Base-by-base conservation (phyloP, 1,140 invertebrate genomes). In the Pseudomyrmex concolor region DNA sequence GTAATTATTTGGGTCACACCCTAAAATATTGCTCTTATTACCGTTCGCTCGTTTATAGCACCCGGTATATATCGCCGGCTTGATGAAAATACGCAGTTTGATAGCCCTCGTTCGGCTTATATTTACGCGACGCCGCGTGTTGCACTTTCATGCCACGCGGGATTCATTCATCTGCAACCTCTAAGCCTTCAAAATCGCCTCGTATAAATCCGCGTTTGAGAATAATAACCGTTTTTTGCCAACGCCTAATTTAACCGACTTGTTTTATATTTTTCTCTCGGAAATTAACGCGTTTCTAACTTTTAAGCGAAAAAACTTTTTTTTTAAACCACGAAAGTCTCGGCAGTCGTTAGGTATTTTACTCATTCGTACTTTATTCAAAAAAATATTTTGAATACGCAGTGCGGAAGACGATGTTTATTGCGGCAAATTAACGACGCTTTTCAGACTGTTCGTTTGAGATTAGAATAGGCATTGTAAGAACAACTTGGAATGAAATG, bases 1-100 rank as follows among this genome's bases (percentile, higher is more conserved):
- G 88, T 84, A 89, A 90, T 90, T 88, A 89, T 89, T 89, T 89
- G 55, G 88, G 88, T 90, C 89, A 86, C 86, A 84, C 84, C 70
- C 87, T 88, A 70, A 90, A 89, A 86, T 90, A 88, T 89, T 81
- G 59, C 73, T 83, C 83, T 87, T 86, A 80, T 89, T 85, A 89
- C 83, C 78, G 86, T 84, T 59, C n/a, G 72, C 50, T 51, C 87
- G 84, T 88, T 90, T 88, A 82, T 90, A 73, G 83, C 88, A 84
- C 74, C 83, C 68, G 70, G 70, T 84, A 87, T 85, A 89, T 80
- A 83, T 76, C 83, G 83, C 63, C 73, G 34, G 67, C 13, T 51
- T 19, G 86, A 85, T 85, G 81, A 84, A 86, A 89, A 89, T 91
- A 88, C 82, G 83, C 63, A 64, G 60, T 51, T 66, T 76, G 80